Evolutionary conservation across 2,113 vertebrate genomes (phyloP).

Genomic region (Gambusia affinis): DNA sequence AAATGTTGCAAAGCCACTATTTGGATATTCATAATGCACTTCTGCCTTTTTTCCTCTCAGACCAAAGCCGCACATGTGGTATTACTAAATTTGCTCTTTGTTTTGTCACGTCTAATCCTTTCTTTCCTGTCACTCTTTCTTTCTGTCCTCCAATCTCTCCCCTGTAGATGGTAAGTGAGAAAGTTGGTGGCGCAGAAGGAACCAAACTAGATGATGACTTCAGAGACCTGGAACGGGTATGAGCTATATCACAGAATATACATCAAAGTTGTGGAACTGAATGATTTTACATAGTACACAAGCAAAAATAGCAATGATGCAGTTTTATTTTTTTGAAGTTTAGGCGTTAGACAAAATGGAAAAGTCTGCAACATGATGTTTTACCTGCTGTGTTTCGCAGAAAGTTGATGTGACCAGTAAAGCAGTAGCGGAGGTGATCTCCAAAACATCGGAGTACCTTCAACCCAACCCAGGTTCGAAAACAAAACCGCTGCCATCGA

Average conservation of each 20-base stretch:
- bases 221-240: constrained; percentile 94
- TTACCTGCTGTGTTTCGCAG: constrained; percentile 71
- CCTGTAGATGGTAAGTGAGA: constrained; percentile 93
- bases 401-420: constrained; percentile 98
- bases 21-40: background rate
- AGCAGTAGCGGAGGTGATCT: constrained; percentile 92
- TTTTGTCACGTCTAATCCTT: constrained; percentile 1
- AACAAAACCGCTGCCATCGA: background rate
- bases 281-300: constrained; percentile 2
- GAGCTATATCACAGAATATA: constrained; percentile 4
- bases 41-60: constrained; percentile 11
- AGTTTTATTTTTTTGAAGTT: too few species aligned
- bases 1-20: background rate
- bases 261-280: background rate
- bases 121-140: background rate
- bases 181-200: constrained; percentile 95
- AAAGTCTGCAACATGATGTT: background rate
- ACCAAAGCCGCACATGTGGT: constrained; percentile 37
- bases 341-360: too few species aligned
- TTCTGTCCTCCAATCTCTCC: background rate
- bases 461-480: constrained; percentile 96
- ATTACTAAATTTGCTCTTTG: constrained; percentile 14
- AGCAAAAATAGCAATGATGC: background rate
- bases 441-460: constrained; percentile 96
- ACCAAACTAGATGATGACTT: constrained; percentile 98